Base-by-base conservation (phyloP, 2,888 invertebrate genomes). In the Alloplasta piceator region DNA sequence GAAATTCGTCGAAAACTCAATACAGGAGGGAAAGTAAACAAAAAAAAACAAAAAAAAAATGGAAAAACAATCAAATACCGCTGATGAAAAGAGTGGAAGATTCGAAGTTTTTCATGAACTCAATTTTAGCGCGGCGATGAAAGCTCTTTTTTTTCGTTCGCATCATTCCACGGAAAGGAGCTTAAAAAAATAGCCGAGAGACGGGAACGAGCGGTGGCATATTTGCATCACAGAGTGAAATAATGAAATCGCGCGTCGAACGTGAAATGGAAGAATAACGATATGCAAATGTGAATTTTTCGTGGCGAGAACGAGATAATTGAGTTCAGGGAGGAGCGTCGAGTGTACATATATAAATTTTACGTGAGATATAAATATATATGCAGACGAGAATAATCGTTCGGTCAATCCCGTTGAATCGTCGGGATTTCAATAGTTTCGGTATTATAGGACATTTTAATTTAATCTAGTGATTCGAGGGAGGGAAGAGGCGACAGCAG, bases 231-330 rank as follows among this genome's bases (percentile, higher is more conserved):
- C 50, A 43, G 41, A 58, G 43, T 61, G 60, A 72, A 71, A 60
- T 71, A 71, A 77, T 70, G 48, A 64, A 26, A 71, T 60, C 6
- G 58, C 26, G 26, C 26, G 3, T 41, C 50, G 56, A 43, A 61
- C 55, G 38, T 38, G 61, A 38, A 36, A 16, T 67, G 67, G 55
- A 72, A 68, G 52, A 71, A 67, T 56, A 76, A 72, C 52, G 67
- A 46, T 38, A 76, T 68, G 68, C 58, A 76, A 68, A 76, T 76
- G 36, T 16, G 14, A 41, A 61, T 67, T 71, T 80, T 80, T 66
- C 60, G 66, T 36, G n/a, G 16, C 10, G 52, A 48, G 66, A 43
- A 41, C 10, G 66, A 66, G 46, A 38, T 67, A 71, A 75, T 75
- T 67, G 64, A 66, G 41, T 71, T 66, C n/a, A 2, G 48, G 55